Percentiles rank a stretch among this genome's conserved stretches.
Evolutionary conservation across 1,140 invertebrate species (phyloP).

Genomic region (Atta cephalotes): DNA sequence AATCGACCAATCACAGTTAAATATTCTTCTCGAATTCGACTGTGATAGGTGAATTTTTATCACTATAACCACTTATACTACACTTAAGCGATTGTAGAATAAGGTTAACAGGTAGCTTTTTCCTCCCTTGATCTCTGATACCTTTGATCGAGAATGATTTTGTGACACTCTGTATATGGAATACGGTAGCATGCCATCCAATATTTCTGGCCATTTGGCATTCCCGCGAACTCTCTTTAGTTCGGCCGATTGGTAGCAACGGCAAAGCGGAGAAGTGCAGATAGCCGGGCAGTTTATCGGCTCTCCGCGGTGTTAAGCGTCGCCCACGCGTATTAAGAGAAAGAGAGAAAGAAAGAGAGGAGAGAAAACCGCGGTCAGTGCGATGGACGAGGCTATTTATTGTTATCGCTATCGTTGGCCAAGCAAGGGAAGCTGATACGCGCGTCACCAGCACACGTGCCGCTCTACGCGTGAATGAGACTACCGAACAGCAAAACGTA

Average conservation of each 20-base stretch:
- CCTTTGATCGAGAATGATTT: not conserved
- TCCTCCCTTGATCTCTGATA: no score
- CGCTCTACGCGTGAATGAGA: slow-evolving; percentile 5
- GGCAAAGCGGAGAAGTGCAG: slow-evolving; percentile 78
- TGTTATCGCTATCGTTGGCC: slow-evolving; percentile 74
- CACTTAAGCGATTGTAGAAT: no score
- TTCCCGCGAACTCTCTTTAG: slow-evolving; percentile 23
- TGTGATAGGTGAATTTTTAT: no score
- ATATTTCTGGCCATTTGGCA: slow-evolving; percentile 66
- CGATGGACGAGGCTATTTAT: slow-evolving; percentile 75
- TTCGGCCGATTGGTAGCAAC: slow-evolving; percentile 64
- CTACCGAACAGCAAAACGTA: not conserved
- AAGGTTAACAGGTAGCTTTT: no score
- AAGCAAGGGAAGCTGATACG: slow-evolving; percentile 81
- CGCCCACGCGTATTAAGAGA: slow-evolving; percentile 78
- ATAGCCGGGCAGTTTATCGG: slow-evolving; percentile 79
- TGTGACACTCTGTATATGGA: slow-evolving; percentile 26
- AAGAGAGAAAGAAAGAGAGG: slow-evolving; percentile 38
- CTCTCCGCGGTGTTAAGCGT: slow-evolving; percentile 78
- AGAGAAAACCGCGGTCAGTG: slow-evolving; percentile 64
- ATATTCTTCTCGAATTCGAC: no score
- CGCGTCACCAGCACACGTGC: slow-evolving; percentile 51
- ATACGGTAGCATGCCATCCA: slow-evolving; percentile 66
- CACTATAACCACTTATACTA: no score
- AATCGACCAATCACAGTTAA: no score